A percentile compares a stretch with the other conserved stretches of the same genome.
Evolutionary conservation across 92 coral and sea anemone species (phyloP).

Genomic region (Muricea muricata): DNA sequence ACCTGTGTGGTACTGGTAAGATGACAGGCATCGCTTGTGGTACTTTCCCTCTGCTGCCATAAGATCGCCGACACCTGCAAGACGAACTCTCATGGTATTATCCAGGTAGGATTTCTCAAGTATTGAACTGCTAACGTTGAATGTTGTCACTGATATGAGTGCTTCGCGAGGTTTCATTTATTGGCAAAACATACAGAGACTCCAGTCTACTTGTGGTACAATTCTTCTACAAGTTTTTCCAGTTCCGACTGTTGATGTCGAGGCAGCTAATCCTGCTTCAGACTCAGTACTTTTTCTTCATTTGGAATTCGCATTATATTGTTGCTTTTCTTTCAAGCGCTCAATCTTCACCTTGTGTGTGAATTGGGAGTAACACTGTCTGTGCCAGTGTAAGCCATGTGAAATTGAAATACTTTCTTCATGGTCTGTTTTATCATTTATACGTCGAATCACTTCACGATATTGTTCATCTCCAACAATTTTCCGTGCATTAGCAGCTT

Average conservation of each 20-base stretch:
- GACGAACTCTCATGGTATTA: constrained; percentile 22
- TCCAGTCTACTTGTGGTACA: constrained; percentile 18
- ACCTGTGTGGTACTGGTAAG: too few relatives aligned
- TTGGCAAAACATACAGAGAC: constrained; percentile 55
- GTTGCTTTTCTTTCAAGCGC: constrained; percentile 30
- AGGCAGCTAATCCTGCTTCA: background rate
- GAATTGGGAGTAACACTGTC: constrained; percentile 46
- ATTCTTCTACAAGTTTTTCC: background rate
- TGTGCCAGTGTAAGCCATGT: constrained; percentile 23
- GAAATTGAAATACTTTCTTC: background rate
- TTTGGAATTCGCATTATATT: background rate
- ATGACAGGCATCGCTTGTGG: constrained; percentile 12
- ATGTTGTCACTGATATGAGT: constrained; percentile 25
- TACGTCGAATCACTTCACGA: constrained; percentile 32
- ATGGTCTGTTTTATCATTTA: background rate
- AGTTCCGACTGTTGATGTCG: background rate
- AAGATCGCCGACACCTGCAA: constrained; percentile 34
- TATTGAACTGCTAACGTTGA: constrained; percentile 33
- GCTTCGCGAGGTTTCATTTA: background rate
- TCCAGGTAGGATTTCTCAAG: constrained; percentile 19
- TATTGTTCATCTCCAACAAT: background rate
- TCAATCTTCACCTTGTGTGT: constrained; percentile 44
- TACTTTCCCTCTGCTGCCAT: constrained; percentile 28
- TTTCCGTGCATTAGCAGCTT: background rate
- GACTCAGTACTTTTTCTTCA: background rate